phyloP scores from a whole-genome alignment of 2,113 vertebrate species.

The Otus sunia region DNA sequence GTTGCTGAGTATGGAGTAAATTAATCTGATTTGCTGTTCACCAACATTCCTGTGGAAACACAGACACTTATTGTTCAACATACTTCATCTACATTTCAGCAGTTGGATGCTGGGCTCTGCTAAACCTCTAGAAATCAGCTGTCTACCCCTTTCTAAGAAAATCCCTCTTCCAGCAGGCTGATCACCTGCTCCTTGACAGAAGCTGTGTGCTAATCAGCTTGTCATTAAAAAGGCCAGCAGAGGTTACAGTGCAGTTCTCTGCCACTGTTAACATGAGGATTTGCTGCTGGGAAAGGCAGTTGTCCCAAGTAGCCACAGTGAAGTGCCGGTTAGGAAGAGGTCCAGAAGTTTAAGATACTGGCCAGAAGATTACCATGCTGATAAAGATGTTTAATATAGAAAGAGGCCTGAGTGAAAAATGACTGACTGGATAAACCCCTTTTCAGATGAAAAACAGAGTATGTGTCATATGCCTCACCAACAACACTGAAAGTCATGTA shows the following conservation, averaged over 20 bases:
- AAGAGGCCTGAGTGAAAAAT: neutral
- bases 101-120: neutral
- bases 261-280: neutral
- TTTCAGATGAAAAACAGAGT: neutral
- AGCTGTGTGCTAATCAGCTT: neutral
- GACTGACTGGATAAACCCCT: neutral
- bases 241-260: neutral
- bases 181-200: neutral
- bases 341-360: neutral
- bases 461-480: fast-evolving
- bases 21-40: neutral
- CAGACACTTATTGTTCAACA: neutral
- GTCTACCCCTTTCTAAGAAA: neutral
- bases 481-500: neutral
- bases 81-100: neutral
- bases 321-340: neutral
- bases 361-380: neutral
- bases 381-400: neutral
- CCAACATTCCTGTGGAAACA: neutral
- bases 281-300: neutral
- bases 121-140: neutral
- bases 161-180: neutral
- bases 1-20: neutral
- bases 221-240: neutral
- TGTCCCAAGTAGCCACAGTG: neutral